Evolutionary conservation across 2,888 invertebrate genomes (phyloP), one percentile per base, ranked within the genome.

Genomic region (Crematogaster levior): DNA sequence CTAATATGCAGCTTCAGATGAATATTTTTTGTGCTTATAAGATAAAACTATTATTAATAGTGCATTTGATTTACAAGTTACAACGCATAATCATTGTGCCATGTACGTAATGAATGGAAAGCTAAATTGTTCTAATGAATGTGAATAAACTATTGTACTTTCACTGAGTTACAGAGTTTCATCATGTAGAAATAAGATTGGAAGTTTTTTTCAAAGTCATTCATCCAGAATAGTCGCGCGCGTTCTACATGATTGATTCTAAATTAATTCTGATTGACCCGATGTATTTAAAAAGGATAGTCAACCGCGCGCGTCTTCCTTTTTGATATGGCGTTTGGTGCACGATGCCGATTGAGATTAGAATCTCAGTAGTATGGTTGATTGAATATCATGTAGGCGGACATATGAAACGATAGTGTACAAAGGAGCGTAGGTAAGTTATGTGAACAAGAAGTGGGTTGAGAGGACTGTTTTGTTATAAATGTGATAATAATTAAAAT

Each of bases 171-270:
- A 24, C 7, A 37, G 18, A 63, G 12, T 48, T 24, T 75, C 15
- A 18, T 24, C n/a, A n/a, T 24, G 9, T 51, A 65, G 37, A n/a
- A 48, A 34, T 75, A 27, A 24, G 46, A 63, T 63, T 56, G 43
- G 15, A 21, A 77, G 37, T 75, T 83, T 85, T 68, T 68, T 83
- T 70, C 81, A 70, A 27, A 85, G 83, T 84, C 85, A 86, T 82
- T 77, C 51, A 61, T 37, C 37, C 37, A 65, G 40, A 30, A 66
- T 60, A 77, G 43, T 70, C 27, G 34, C 18, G 34, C 27, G 15
- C 65, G 82, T 68, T 80, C 82, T 66, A 81, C 82, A 81, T 82
- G 85, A 87, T 86, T 85, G 87, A 84, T 87, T 85, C 66, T 84
- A 85, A 85, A 87, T 87, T 85, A 82, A 87, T 84, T 87, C 82